Conservation (phyloP, 1,140 invertebrate species). For the Drosophila novamexicana region DNA sequence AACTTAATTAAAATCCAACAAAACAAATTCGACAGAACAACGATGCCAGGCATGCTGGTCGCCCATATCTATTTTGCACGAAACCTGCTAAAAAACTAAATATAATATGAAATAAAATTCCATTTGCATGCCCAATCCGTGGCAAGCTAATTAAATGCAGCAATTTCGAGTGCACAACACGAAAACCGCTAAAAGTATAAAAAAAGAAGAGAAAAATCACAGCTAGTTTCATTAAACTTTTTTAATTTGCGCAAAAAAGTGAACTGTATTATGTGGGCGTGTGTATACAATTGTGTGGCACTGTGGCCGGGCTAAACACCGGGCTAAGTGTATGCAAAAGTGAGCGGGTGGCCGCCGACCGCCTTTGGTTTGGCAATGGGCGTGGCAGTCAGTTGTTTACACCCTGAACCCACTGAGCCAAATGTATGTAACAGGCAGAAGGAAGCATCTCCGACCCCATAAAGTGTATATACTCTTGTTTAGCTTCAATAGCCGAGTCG, state of each 20-base stretch:
- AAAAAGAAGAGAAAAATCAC: slow-evolving; percentile 48
- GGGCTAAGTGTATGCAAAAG: slow-evolving; percentile 4
- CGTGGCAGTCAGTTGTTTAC: not conserved
- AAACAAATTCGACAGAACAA: not conserved
- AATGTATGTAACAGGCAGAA: too few relatives aligned
- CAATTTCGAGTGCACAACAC: slow-evolving; percentile 27
- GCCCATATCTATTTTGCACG: too few relatives aligned
- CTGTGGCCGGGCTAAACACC: slow-evolving; percentile 36
- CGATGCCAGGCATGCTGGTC: not conserved
- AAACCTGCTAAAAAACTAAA: not conserved
- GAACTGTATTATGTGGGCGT: slow-evolving; percentile 9
- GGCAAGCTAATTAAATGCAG: slow-evolving; percentile 14
- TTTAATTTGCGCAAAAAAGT: slow-evolving; percentile 39
- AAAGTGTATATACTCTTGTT: too few relatives aligned
- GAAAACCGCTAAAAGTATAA: not conserved
- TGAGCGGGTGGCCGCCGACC: slow-evolving; percentile 19
- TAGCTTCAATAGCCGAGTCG: too few relatives aligned
- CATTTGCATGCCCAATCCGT: not conserved
- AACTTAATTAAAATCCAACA: too few relatives aligned
- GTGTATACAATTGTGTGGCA: slow-evolving; percentile 9
- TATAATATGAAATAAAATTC: not conserved
- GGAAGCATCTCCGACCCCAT: too few relatives aligned
- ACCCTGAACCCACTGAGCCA: too few relatives aligned
- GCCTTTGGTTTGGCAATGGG: slow-evolving; percentile 13
- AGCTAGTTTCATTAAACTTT: slow-evolving; percentile 45